phyloP scores from a whole-genome alignment of 2,888 invertebrate genomes.

The Oscheius onirici region DNA sequence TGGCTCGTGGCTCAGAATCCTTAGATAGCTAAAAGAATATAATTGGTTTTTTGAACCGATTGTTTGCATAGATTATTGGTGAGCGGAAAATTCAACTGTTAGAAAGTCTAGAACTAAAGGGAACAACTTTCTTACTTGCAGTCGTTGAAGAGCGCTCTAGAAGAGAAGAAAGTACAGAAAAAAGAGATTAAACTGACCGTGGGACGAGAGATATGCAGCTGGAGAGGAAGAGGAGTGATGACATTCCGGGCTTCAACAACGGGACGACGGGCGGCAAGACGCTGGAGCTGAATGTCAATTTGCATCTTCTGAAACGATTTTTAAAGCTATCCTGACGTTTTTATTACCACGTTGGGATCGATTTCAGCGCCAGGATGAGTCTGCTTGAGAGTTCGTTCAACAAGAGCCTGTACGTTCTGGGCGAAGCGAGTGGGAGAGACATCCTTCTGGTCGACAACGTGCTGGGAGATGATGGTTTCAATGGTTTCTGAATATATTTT shows the following conservation, averaged over 20 bases:
- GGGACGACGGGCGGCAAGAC: conserved; percentile 48
- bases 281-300: conserved; percentile 59
- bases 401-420: conserved; percentile 54
- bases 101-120: neutral
- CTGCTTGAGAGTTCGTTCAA: conserved; percentile 44
- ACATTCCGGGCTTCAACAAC: conserved; percentile 50
- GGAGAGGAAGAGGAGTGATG: conserved; percentile 53
- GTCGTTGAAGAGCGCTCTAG: neutral
- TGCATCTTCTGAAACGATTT: conserved; percentile 50
- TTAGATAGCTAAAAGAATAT: conserved; percentile 1
- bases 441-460: conserved; percentile 41
- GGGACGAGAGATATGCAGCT: conserved; percentile 51
- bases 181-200: conserved; percentile 36
- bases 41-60: neutral
- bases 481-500: conserved; percentile 28
- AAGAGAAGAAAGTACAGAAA: neutral
- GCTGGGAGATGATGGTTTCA: conserved; percentile 42
- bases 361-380: conserved; percentile 45
- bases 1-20: conserved; percentile 23
- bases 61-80: neutral
- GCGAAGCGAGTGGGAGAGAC: conserved; percentile 55
- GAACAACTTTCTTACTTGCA: conserved; percentile 6
- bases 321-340: conserved; percentile 29
- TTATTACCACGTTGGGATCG: conserved; percentile 53
- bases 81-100: conserved; percentile 11